A percentile compares a stretch with the other conserved stretches of the same genome.
These are phyloP conservation scores for Drosophila paracracens DNA, from an alignment of 2,888 invertebrate genomes.

Conservation along the genomic window DNA sequence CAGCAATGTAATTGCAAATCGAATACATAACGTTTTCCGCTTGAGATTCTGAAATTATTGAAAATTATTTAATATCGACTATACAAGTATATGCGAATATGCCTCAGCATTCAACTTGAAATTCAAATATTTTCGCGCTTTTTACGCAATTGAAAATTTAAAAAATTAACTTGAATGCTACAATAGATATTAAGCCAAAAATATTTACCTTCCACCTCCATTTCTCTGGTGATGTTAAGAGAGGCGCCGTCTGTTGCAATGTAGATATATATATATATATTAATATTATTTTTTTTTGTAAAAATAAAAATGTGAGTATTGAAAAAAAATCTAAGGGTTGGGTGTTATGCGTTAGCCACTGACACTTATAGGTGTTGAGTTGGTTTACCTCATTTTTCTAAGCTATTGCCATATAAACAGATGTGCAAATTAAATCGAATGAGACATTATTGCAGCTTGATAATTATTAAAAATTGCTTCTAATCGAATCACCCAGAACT, in stretches of 20 bases:
- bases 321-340: conserved; percentile 16
- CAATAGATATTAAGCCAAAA: background rate
- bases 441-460: conserved; percentile 40
- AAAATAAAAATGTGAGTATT: conserved; percentile 2
- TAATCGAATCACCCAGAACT: background rate
- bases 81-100: background rate
- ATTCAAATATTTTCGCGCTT: background rate
- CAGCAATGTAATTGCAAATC: conserved; percentile 93
- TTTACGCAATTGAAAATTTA: background rate
- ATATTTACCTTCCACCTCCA: conserved; percentile 86
- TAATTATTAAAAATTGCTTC: conserved; percentile 2
- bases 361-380: conserved; percentile 62
- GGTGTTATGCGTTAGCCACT: conserved; percentile 73
- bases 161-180: background rate
- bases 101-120: background rate
- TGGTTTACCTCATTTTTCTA: conserved; percentile 82
- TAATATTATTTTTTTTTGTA: background rate
- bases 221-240: conserved; percentile 89
- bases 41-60: conserved; percentile 76
- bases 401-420: conserved; percentile 85
- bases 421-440: conserved; percentile 48
- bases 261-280: conserved; percentile 7
- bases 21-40: conserved; percentile 93
- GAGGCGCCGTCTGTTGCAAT: conserved; percentile 89
- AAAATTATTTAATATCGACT: background rate